Percentiles rank a stretch among this genome's conserved stretches.
phyloP scores from a whole-genome alignment of 1,140 invertebrate species.

The Lepidostoma basale region DNA sequence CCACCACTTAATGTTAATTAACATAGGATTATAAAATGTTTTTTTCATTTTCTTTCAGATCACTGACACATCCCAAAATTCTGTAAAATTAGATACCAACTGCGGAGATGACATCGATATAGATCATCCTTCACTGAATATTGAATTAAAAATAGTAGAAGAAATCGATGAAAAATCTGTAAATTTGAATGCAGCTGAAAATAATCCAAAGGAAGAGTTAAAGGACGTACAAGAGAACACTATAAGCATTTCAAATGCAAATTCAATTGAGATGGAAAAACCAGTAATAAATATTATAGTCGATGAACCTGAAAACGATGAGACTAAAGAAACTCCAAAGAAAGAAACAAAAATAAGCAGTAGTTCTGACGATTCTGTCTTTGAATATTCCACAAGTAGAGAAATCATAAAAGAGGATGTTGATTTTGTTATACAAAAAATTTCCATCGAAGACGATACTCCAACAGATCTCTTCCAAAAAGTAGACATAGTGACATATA shows the following conservation, averaged over 20 bases:
- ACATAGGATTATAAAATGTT: too few species aligned
- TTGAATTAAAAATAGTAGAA: constrained; percentile 59
- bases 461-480: constrained; percentile 26
- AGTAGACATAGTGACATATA: constrained; percentile 36
- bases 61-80: constrained; percentile 32
- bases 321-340: too few species aligned
- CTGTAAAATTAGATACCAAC: not conserved
- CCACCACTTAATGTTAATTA: too few species aligned
- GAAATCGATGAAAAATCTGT: constrained; percentile 34
- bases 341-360: not conserved
- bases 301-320: not conserved
- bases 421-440: constrained; percentile 24
- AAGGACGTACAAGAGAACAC: too few species aligned
- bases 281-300: not conserved
- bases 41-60: constrained; percentile 32
- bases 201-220: too few species aligned
- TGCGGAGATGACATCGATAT: constrained; percentile 49
- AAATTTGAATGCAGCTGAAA: too few species aligned
- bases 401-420: constrained; percentile 17
- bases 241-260: too few species aligned
- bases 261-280: not conserved
- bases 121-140: constrained; percentile 53
- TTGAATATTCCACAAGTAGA: not conserved
- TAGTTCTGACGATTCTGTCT: not conserved
- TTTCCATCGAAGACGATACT: not conserved